A percentile compares a stretch with the other conserved stretches of the same genome.
Evolutionary conservation across 2,797 vertebrate genomes (phyloP).

Genomic region (Coregonus ussuriensis): DNA sequence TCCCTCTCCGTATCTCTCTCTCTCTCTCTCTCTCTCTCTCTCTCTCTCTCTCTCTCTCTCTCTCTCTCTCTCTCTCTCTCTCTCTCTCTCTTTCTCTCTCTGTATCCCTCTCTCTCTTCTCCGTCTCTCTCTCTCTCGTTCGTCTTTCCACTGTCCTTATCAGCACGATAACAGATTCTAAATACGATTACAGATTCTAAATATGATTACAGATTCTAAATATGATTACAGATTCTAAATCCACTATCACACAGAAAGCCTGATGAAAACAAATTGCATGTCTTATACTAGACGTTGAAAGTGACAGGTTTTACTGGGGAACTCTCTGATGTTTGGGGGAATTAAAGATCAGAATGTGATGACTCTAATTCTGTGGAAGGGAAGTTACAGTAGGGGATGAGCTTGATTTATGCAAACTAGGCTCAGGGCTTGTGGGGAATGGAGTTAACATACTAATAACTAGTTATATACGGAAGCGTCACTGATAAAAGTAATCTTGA

Average conservation of each 20-base stretch:
- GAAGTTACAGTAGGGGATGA: background rate
- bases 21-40: background rate
- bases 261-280: slow-evolving; percentile 46
- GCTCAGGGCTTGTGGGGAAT: slow-evolving; percentile 17
- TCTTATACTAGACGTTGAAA: slow-evolving; percentile 41
- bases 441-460: slow-evolving; percentile 17
- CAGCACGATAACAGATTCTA: slow-evolving; percentile 53
- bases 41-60: too few relatives aligned
- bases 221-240: slow-evolving; percentile 57
- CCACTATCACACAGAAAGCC: slow-evolving; percentile 37
- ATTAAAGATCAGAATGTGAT: slow-evolving; percentile 46
- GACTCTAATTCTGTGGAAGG: slow-evolving; percentile 30
- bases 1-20: too few relatives aligned
- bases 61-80: background rate
- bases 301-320: slow-evolving; percentile 47
- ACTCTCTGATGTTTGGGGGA: slow-evolving; percentile 52
- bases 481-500: slow-evolving; percentile 20
- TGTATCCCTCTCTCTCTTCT: slow-evolving; percentile 14
- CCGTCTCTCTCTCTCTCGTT: slow-evolving; percentile 4
- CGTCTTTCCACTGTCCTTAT: slow-evolving; percentile 29
- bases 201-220: slow-evolving; percentile 57
- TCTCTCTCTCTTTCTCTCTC: slow-evolving; percentile 15
- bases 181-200: slow-evolving; percentile 57
- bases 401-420: slow-evolving; percentile 41
- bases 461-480: background rate